These are phyloP conservation scores for Lanistes nyassanus DNA, from an alignment of 1,140 invertebrate species.

Conservation along the genomic window DNA sequence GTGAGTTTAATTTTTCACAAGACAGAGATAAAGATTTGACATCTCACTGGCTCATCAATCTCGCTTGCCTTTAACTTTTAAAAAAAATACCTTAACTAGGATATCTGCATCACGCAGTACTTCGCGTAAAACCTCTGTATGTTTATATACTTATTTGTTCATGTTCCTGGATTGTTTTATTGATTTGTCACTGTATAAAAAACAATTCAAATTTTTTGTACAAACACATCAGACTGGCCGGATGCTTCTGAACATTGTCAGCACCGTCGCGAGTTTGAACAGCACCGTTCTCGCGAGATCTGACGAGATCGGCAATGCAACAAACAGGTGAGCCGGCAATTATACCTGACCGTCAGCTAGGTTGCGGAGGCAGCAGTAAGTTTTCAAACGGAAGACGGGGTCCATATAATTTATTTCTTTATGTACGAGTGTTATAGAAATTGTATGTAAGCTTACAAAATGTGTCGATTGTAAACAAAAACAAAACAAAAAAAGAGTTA, in stretches of 20 bases:
- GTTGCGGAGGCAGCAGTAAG: background rate
- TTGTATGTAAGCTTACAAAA: background rate
- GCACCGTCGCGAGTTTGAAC: background rate
- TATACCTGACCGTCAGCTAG: background rate
- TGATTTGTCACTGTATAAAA: background rate
- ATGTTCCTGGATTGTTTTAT: background rate
- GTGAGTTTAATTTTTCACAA: background rate
- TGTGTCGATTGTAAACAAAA: background rate
- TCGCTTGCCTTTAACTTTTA: too few relatives aligned
- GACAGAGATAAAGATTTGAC: background rate
- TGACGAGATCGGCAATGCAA: slow-evolving; percentile 19
- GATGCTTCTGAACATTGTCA: background rate
- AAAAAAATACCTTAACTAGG: background rate
- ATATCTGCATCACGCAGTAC: background rate
- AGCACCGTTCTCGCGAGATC: background rate
- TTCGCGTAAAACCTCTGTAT: too few relatives aligned
- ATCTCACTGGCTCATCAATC: too few relatives aligned
- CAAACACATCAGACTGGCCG: background rate
- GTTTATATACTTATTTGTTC: too few relatives aligned
- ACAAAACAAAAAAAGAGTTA: too few relatives aligned
- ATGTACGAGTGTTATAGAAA: background rate
- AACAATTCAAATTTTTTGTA: background rate
- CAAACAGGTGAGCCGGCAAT: slow-evolving; percentile 12
- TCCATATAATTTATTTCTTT: background rate
- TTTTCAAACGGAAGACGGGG: too few relatives aligned